Evolutionary conservation across 2,888 invertebrate species (phyloP).

Genomic region (Sinhomidia bicolor): DNA sequence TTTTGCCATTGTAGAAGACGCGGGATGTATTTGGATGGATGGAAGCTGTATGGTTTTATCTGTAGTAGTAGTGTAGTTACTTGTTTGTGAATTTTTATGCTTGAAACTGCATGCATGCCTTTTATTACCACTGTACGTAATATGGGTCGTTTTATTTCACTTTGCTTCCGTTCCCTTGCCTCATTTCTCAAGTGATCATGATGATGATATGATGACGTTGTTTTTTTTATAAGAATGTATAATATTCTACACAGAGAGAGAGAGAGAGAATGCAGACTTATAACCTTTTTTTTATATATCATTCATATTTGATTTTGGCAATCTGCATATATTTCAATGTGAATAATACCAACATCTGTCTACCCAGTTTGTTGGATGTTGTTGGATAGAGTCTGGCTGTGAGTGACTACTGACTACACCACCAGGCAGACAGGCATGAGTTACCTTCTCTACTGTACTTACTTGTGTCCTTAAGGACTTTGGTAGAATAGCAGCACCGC

Average conservation of each 20-base stretch:
- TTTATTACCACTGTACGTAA: background rate
- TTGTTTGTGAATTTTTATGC: background rate
- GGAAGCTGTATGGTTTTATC: background rate
- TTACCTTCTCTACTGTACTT: no score
- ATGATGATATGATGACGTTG: background rate
- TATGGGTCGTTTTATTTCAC: slow-evolving; percentile 53
- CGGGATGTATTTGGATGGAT: background rate
- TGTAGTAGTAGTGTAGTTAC: background rate
- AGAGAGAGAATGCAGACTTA: no score
- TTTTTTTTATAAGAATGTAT: background rate
- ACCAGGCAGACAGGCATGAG: background rate
- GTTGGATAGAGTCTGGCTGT: background rate
- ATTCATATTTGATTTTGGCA: slow-evolving; percentile 75
- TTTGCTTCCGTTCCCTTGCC: slow-evolving; percentile 16
- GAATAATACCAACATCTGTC: slow-evolving; percentile 28
- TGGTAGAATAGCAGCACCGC: no score
- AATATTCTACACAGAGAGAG: background rate
- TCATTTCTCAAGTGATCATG: background rate
- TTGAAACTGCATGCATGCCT: background rate
- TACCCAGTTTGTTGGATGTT: slow-evolving; percentile 12
- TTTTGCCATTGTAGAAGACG: background rate
- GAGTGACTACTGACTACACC: background rate
- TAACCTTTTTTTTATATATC: slow-evolving; percentile 3
- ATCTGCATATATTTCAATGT: slow-evolving; percentile 67
- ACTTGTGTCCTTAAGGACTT: no score